Percentiles rank a stretch among this genome's conserved stretches.
Conservation (phyloP, 2,113 vertebrate genomes). For the Neofelis nebulosa region DNA sequence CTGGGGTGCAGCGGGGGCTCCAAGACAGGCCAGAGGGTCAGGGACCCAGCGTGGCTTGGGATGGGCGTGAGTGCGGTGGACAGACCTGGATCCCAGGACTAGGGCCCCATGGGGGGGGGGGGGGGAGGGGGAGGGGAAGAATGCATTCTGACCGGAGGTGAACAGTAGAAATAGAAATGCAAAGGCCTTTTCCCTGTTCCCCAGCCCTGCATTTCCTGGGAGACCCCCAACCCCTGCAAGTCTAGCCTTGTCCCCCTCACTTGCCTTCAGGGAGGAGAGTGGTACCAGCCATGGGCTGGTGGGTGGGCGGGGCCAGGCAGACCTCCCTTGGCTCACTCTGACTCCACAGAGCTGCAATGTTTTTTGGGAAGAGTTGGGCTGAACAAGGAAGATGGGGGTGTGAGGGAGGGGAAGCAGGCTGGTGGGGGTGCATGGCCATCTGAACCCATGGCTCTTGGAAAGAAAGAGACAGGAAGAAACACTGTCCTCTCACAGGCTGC, state of each 20-base stretch:
- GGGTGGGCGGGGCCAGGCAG: not conserved
- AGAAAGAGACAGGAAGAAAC: not conserved
- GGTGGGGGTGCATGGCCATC: not conserved
- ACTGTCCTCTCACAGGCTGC: not conserved
- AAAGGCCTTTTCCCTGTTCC: not conserved
- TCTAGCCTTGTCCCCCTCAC: not conserved
- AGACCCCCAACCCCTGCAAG: not conserved
- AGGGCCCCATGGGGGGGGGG: accelerated
- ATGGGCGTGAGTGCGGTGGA: not conserved
- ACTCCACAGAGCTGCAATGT: too few species aligned
- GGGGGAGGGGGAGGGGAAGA: not conserved
- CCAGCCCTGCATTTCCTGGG: not conserved
- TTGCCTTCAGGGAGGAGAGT: not conserved
- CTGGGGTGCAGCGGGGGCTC: not conserved
- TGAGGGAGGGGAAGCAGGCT: not conserved
- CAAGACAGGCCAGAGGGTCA: not conserved
- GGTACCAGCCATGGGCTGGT: not conserved
- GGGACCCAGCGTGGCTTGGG: not conserved
- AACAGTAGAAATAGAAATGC: not conserved
- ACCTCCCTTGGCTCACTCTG: not conserved
- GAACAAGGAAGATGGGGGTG: not conserved
- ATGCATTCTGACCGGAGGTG: not conserved
- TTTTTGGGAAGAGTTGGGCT: not conserved
- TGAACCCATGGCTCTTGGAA: not conserved
- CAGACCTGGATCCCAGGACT: not conserved